These are phyloP conservation scores for Cyprinodon tularosa DNA, from an alignment of 2,113 vertebrate genomes.

Conservation along the genomic window DNA sequence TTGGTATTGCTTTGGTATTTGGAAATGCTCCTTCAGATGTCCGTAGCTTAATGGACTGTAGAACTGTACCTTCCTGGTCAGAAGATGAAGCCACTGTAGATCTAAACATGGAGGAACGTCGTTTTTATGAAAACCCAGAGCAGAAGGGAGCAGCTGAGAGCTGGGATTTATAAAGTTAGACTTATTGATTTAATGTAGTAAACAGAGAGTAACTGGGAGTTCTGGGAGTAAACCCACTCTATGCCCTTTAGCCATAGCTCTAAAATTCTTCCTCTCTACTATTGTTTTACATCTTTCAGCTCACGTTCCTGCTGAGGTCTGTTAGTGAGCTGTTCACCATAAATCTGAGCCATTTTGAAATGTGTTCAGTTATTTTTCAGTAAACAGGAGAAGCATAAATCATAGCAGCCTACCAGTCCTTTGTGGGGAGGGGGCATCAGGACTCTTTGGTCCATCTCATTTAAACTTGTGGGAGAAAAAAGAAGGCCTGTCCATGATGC, in stretches of 20 bases:
- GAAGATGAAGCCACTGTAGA: not conserved
- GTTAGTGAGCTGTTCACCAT: slow-evolving; percentile 65
- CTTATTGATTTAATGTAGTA: slow-evolving; percentile 81
- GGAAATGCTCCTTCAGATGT: no score
- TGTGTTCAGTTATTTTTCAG: slow-evolving; percentile 74
- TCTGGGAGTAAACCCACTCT: slow-evolving; percentile 65
- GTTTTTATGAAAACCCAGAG: not conserved
- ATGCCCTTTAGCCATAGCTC: slow-evolving; percentile 75
- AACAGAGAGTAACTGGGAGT: slow-evolving; percentile 76
- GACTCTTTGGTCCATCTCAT: no score
- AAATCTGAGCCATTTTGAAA: slow-evolving; percentile 59
- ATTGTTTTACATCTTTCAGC: not conserved
- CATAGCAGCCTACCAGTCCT: slow-evolving; percentile 19
- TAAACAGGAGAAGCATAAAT: slow-evolving; percentile 64
- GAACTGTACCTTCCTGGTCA: not conserved
- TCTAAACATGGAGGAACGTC: not conserved
- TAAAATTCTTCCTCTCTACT: slow-evolving; percentile 28
- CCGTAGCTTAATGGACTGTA: no score
- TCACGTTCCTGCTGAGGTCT: slow-evolving; percentile 6
- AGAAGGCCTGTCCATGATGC: no score
- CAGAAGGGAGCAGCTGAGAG: slow-evolving; percentile 23
- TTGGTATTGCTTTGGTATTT: no score
- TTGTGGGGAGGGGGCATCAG: not conserved
- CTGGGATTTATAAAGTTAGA: slow-evolving; percentile 66
- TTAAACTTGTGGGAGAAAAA: no score